Evolutionary conservation across 2,113 vertebrate genomes (phyloP), one percentile per base, ranked within the genome.

Genomic region (Saguinus midas): DNA sequence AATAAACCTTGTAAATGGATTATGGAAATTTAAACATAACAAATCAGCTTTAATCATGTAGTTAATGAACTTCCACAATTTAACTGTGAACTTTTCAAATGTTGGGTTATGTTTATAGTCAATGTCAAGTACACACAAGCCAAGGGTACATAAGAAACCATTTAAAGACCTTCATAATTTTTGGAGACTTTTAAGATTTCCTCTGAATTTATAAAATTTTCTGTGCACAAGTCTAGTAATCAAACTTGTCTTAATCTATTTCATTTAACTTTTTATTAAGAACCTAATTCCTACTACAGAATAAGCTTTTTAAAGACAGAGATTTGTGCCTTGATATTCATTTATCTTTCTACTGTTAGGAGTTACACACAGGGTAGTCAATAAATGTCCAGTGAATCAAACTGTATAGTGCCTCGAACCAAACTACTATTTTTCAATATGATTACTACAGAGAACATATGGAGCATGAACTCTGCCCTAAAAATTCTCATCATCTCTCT

Each of bases 1-100:
- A 94, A 84, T 97, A 97, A 97, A 96, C 18, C 93, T 85, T 98
- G 95, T 98, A 98, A 98, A 98, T 97, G 98, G 97, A 98, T 98
- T 98, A 98, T 98, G 98, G 98, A 98, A 98, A 99, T 98, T 98
- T 98, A 98, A 98, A 98, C 97, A 98, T 98, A 98, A 98, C 98
- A 99, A 98, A 98, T 98, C 98, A 98, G 96, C 96, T 98, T 98
- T 98, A 98, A 98, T 98, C 94, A 97, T 97, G 98, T 97, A 98
- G 97, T 97, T 98, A 98, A 98, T 96, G 95, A 97, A 96, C 94
- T 98, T 97, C 92, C 92, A 98, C 97, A 98, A 98, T 98, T 98
- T 98, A 98, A 97, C 96, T 97, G 97, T 98, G 98, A 98, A 98
- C 98, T 98, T 98, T 98, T 98, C 88, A 97, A 97, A 96, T 79